Conservation (phyloP, 2,797 vertebrate genomes). For the Gallirallus australis region DNA sequence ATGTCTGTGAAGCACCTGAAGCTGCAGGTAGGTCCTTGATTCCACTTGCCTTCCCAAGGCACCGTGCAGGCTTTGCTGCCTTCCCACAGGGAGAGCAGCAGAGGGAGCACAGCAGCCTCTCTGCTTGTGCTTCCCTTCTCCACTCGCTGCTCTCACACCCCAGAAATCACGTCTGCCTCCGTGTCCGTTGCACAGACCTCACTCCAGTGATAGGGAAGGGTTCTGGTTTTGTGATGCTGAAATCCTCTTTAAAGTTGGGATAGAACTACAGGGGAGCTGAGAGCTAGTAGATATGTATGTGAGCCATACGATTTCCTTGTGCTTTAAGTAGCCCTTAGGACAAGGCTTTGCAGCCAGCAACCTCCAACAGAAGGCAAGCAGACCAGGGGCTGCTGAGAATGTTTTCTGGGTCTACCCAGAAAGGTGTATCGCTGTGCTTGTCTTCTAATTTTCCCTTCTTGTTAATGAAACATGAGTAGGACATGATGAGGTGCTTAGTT, state of each 20-base stretch:
- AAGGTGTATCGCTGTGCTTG: not conserved
- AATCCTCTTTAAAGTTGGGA: not conserved
- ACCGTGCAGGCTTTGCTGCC: not conserved
- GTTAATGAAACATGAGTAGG: not conserved
- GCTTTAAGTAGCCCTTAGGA: not conserved
- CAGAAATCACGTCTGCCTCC: not conserved
- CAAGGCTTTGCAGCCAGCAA: not conserved
- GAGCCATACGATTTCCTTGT: not conserved
- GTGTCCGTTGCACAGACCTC: not conserved
- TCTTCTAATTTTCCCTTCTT: not conserved
- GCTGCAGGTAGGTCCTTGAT: not conserved
- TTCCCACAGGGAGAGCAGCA: not conserved
- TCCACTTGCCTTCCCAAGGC: accelerated
- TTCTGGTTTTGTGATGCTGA: not conserved
- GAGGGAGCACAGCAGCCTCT: conserved; percentile 14
- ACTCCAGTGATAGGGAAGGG: not conserved
- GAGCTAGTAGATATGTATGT: not conserved
- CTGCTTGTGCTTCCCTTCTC: not conserved
- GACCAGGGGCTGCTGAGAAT: not conserved
- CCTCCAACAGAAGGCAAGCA: not conserved
- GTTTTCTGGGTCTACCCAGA: not conserved
- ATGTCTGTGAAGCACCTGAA: no score
- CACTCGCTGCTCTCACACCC: not conserved
- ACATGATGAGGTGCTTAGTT: not conserved
- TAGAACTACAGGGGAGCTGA: not conserved